phyloP scores from a whole-genome alignment of 2,797 vertebrate species.

The Uromys caudimaculatus region DNA sequence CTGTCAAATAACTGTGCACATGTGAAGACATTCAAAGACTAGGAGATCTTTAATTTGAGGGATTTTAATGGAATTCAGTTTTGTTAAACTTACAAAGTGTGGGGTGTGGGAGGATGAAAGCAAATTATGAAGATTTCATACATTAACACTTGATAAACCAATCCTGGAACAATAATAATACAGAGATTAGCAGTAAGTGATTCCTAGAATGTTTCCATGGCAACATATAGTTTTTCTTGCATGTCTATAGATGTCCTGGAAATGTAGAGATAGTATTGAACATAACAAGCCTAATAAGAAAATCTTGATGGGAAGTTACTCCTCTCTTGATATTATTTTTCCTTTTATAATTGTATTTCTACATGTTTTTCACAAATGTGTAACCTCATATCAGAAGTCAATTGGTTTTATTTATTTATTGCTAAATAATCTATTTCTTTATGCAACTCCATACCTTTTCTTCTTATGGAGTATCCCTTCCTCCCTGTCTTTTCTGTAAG shows the following conservation, averaged over 20 bases:
- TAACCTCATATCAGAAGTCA: not conserved
- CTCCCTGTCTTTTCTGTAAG: not conserved
- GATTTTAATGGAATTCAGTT: not conserved
- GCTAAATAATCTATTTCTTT: not conserved
- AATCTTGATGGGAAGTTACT: not conserved
- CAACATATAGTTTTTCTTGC: not conserved
- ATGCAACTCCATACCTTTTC: not conserved
- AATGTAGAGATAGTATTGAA: not conserved
- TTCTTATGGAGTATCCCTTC: not conserved
- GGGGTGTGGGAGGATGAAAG: fast-evolving
- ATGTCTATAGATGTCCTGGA: not conserved
- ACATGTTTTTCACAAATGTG: not conserved
- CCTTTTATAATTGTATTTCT: not conserved
- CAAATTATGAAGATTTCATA: not conserved
- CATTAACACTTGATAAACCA: not conserved
- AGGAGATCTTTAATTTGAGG: not conserved
- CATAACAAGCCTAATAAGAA: not conserved
- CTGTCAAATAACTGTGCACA: not conserved
- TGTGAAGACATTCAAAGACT: not conserved
- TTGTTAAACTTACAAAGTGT: not conserved
- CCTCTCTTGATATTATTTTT: too few species aligned
- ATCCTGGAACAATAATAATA: not conserved
- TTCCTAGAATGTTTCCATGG: not conserved
- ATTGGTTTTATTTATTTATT: not conserved
- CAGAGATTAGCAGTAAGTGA: not conserved